Evolutionary conservation across 2,797 vertebrate genomes (phyloP), one percentile per base, ranked within the genome.

Genomic region (Mallotus villosus): DNA sequence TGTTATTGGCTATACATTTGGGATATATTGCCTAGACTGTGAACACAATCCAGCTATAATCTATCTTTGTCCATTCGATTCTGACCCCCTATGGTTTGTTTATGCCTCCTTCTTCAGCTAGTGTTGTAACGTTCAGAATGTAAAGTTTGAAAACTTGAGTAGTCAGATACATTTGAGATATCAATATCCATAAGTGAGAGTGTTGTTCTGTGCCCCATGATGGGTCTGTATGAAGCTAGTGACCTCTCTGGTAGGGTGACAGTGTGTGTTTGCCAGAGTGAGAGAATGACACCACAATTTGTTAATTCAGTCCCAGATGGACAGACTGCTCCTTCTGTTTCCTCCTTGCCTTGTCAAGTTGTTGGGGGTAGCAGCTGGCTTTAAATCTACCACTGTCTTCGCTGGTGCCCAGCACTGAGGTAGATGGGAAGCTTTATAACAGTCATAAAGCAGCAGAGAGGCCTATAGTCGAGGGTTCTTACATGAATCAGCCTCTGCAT

Each of bases 391-490:
- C 19, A 55, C 68, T 69, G 72, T 49, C 64, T 67, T 16, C 2
- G 59, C 74, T 12, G 49, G 25, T 57, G 67, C 21, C 59, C n/a
- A n/a, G 69, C 67, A 29, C 63, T 68, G 63, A 63, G 67, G 53
- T 9, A 19, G 67, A 82, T 63, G 64, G 41, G 32, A 57, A 58
- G 51, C 51, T 55, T 55, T 55, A 55, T 17, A 55, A n/a, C 19
- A 17, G 22, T 76, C 80, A 78, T 87, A 86, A 88, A 84, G 81
- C 22, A 61, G 58, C 63, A 71, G 74, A 82, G 78, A 81, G 75
- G 57, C 49, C 71, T 49, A 57, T 67, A 7, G n/a, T 68, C 64
- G 53, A 68, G 73, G 74, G 34, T 78, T 76, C 71, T 63, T 57
- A 25, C 25, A 70, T 87, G 73, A 88, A 75, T 85, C 78, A 81